Conservation (phyloP, 2,797 vertebrate genomes). For the Esox masquinongy region DNA sequence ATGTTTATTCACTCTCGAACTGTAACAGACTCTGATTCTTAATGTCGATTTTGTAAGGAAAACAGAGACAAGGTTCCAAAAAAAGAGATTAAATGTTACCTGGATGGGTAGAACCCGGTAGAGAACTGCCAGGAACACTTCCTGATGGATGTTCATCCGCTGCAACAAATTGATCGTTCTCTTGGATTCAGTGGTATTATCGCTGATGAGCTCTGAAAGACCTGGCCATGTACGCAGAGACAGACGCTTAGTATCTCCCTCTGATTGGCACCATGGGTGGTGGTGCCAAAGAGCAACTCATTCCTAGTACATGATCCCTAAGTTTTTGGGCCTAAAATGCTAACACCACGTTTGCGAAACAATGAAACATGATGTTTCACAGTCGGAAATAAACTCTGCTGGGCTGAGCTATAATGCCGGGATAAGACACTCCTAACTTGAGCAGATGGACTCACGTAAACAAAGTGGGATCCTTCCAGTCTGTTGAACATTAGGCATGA, state of each 20-base stretch:
- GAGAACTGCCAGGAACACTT: constrained; percentile 90
- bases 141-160: constrained; percentile 98
- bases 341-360: neutral
- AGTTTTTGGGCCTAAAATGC: neutral
- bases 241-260: neutral
- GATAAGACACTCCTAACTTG: neutral
- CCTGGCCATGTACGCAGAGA: constrained; percentile 63
- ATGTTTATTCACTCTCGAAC: no score
- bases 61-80: no score
- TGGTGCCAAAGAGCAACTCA: neutral
- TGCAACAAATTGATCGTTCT: constrained; percentile 96
- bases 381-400: neutral
- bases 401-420: neutral
- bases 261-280: neutral
- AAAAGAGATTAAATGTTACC: constrained; percentile 66
- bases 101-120: constrained; percentile 90
- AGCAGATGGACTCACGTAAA: neutral
- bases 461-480: constrained; percentile 10
- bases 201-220: constrained; percentile 88
- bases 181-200: constrained; percentile 97
- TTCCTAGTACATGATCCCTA: neutral
- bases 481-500: constrained; percentile 1
- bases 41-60: no score
- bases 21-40: no score
- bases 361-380: neutral